These are phyloP conservation scores for Molossus alvarezi DNA, from an alignment of 2,797 vertebrate species.

Conservation along the genomic window DNA sequence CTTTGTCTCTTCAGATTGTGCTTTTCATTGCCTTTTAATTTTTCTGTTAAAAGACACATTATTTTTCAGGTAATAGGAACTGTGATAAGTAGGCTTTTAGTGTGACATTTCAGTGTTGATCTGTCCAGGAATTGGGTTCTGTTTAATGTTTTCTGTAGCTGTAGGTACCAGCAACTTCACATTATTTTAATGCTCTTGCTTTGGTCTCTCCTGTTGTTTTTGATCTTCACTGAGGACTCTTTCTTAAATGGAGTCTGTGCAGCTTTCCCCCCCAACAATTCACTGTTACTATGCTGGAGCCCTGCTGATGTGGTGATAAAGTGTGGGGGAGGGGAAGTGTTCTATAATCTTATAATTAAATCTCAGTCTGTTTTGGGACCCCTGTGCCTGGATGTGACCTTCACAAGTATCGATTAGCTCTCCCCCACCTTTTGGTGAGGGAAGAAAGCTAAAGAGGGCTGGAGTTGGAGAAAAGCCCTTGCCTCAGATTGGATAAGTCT, in stretches of 20 bases:
- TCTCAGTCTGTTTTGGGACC: constrained; percentile 32
- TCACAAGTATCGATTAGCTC: not conserved
- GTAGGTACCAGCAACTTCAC: no score
- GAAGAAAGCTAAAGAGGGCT: not conserved
- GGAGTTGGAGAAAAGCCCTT: not conserved
- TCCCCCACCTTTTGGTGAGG: not conserved
- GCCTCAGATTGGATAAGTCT: not conserved
- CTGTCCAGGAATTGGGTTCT: no score
- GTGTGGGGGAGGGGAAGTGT: not conserved
- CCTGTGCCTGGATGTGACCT: not conserved
- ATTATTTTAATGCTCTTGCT: not conserved
- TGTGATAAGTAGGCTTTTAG: no score
- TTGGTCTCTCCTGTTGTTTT: not conserved
- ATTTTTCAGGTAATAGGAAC: no score
- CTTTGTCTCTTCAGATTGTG: no score
- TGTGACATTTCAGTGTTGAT: no score
- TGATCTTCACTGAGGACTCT: not conserved
- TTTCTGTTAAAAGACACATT: no score
- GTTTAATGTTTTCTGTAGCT: no score
- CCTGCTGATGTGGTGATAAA: not conserved
- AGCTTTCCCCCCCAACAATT: not conserved
- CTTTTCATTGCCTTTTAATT: no score
- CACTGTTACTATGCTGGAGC: not conserved
- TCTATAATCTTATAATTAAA: constrained; percentile 21
- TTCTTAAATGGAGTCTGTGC: not conserved